Base-by-base conservation (phyloP, 2,797 vertebrate species). In the Remorina albescens region DNA sequence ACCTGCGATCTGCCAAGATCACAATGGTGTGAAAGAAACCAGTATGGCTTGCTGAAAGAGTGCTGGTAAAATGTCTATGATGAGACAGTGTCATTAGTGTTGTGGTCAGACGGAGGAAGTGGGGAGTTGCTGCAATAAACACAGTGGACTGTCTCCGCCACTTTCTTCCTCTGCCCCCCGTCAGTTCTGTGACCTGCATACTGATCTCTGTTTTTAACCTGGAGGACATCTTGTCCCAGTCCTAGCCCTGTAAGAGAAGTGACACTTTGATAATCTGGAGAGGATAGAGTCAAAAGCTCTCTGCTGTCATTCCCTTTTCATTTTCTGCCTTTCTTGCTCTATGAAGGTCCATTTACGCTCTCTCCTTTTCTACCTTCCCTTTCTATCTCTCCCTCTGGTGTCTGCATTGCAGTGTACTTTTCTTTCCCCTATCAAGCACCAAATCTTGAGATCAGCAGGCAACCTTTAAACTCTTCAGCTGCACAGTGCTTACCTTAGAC, bases 121-220 rank as follows among this genome's bases (percentile, higher is more conserved):
- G 80, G 86, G 71, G 74, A 60, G 73, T 68, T 69, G 78, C 78
- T 80, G 84, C 90, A 87, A 82, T 91, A 88, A 88, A 89, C 77
- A 87, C 67, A 63, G 84, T 81, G 67, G 81, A 80, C 73, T 71
- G 67, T 83, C 86, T 84, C 74, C 61, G 63, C 65, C 79, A 78
- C 68, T 81, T 78, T 74, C 70, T 57, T 80, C 67, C 57, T 77
- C 64, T 80, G 53, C 51, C 69, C 82, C 82, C 59, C 39, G n/a
- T 75, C 55, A 46, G 42, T 41, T 82, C 42, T 89, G 91, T 93
- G 92, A 89, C 90, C 89, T 89, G 92, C 88, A 94, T 93, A 91
- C 91, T 92, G 91, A 94, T 93, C 76, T 72, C 12, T 32, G 46
- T 81, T 91, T 89, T 84, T 68, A 88, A 91, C 91, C 90, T 84